Conservation (phyloP, 2,888 invertebrate species). For the Pachycephus smyrnensis region DNA sequence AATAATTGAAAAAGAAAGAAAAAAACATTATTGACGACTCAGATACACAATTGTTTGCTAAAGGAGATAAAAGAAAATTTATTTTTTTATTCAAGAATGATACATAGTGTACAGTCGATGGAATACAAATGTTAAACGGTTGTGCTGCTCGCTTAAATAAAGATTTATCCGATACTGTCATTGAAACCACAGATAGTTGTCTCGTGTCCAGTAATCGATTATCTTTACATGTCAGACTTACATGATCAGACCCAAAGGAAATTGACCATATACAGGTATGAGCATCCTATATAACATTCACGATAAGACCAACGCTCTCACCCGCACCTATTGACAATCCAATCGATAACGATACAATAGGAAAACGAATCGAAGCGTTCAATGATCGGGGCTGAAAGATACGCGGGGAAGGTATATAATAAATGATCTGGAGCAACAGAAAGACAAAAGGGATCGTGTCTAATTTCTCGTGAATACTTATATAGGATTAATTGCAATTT, state of each 20-base stretch:
- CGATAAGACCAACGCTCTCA: slow-evolving; percentile 3
- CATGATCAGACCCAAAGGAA: slow-evolving; percentile 8
- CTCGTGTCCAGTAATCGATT: neutral
- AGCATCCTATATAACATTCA: neutral
- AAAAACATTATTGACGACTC: neutral
- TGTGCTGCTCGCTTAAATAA: slow-evolving; percentile 34
- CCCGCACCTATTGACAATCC: neutral
- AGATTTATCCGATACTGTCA: slow-evolving; percentile 19
- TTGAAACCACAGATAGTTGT: slow-evolving; percentile 17
- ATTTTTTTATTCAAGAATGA: slow-evolving; percentile 61
- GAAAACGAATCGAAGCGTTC: neutral
- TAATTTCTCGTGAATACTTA: neutral
- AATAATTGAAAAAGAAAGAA: neutral
- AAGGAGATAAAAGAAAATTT: slow-evolving; percentile 59
- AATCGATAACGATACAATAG: neutral
- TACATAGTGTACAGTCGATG: slow-evolving; percentile 55
- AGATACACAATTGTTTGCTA: slow-evolving; percentile 32
- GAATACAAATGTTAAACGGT: slow-evolving; percentile 42
- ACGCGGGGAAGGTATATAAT: neutral
- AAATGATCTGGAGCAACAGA: neutral
- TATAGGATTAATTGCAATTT: neutral
- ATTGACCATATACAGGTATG: neutral
- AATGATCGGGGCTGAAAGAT: neutral
- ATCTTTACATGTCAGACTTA: slow-evolving; percentile 6
- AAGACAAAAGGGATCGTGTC: neutral